phyloP scores from a whole-genome alignment of 2,888 invertebrate species.

The Trachelus iudaicus region DNA sequence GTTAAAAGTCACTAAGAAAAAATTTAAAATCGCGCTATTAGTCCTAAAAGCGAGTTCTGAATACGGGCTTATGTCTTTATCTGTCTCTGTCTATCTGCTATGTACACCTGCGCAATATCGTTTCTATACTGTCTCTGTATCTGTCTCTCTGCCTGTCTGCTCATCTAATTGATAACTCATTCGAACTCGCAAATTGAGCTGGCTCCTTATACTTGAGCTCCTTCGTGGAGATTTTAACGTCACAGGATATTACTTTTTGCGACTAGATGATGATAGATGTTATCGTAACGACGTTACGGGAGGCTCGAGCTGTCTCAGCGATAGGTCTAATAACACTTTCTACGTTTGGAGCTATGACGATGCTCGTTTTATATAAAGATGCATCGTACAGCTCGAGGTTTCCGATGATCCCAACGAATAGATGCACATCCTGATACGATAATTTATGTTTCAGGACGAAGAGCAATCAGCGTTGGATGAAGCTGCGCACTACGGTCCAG shows the following conservation, averaged over 20 bases:
- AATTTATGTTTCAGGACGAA: slow-evolving; percentile 77
- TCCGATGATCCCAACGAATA: background rate
- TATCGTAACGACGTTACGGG: background rate
- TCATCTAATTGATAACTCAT: background rate
- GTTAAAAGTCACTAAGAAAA: no score
- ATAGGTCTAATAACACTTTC: background rate
- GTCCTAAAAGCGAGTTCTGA: no score
- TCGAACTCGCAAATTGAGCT: background rate
- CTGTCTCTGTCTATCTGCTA: background rate
- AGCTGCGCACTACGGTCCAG: slow-evolving; percentile 92
- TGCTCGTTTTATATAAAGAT: background rate
- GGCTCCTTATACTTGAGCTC: background rate
- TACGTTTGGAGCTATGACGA: background rate
- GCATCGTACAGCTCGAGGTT: background rate
- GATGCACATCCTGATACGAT: slow-evolving; percentile 11
- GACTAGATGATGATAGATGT: background rate
- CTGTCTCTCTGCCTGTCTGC: slow-evolving; percentile 5
- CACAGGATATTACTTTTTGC: background rate
- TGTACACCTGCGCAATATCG: background rate
- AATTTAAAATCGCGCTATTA: no score
- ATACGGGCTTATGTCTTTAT: background rate
- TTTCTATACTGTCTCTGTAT: background rate
- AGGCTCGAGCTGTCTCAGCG: background rate
- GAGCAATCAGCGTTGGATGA: slow-evolving; percentile 96
- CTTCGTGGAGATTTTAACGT: background rate